Percentiles rank a stretch among this genome's conserved stretches.
Conservation (phyloP, 2,113 vertebrate species). For the Oenanthe oenanthe region DNA sequence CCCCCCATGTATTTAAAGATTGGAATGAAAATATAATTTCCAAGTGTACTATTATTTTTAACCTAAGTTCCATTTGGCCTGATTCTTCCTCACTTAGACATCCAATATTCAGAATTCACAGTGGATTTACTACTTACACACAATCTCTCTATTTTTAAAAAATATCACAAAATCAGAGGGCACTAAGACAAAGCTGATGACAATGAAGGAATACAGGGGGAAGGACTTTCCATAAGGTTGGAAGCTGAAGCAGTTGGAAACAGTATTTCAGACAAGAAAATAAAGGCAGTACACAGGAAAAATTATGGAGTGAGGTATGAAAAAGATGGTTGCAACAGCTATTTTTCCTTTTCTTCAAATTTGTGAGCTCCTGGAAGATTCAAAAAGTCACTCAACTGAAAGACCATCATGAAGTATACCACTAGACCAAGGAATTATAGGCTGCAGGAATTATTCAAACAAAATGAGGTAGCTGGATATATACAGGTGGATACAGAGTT, state of each 20-base stretch:
- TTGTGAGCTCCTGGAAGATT: not conserved
- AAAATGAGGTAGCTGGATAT: not conserved
- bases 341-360: not conserved
- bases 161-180: not conserved
- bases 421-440: not conserved
- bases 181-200: not conserved
- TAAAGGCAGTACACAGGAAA: not conserved
- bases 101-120: not conserved
- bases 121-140: not conserved
- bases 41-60: not conserved
- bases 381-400: not conserved
- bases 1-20: not conserved
- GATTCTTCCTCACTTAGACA: not conserved
- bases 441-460: not conserved
- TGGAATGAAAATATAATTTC: not conserved
- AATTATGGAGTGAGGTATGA: not conserved
- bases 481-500: not conserved
- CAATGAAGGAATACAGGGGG: not conserved
- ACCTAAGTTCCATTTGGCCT: not conserved
- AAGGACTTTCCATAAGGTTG: not conserved
- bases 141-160: not conserved
- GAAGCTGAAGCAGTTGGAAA: not conserved
- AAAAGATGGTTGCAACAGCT: not conserved
- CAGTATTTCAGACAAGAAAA: not conserved
- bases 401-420: not conserved